phyloP scores from a whole-genome alignment of 1,140 invertebrate genomes.

The Metaphire vulgaris region DNA sequence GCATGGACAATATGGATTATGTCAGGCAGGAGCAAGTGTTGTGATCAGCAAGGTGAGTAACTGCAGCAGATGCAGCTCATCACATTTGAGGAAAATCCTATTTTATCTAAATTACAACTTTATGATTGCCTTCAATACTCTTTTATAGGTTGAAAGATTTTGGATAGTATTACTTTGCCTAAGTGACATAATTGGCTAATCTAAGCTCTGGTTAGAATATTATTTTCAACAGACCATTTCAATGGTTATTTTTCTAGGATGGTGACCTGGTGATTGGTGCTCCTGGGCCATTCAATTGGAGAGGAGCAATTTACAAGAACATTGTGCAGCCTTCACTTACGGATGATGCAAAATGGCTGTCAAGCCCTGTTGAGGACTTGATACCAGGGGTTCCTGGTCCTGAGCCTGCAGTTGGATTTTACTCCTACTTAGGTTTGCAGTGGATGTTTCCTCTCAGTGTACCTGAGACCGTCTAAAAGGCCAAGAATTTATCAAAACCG shows the following conservation, averaged over 20 bases:
- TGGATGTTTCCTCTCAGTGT: too few species aligned
- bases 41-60: slow-evolving; percentile 39
- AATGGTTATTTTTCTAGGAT: slow-evolving; percentile 53
- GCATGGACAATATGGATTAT: slow-evolving; percentile 80
- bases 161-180: background rate
- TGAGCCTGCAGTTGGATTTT: slow-evolving; percentile 52
- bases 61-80: background rate
- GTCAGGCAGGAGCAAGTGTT: slow-evolving; percentile 84
- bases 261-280: slow-evolving; percentile 74
- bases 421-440: slow-evolving; percentile 73
- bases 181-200: background rate
- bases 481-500: too few species aligned
- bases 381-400: slow-evolving; percentile 2
- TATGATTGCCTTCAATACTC: background rate
- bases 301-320: slow-evolving; percentile 75
- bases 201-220: background rate
- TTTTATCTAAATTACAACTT: background rate
- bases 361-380: slow-evolving; percentile 16
- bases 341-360: slow-evolving; percentile 71
- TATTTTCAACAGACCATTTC: background rate
- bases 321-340: slow-evolving; percentile 61
- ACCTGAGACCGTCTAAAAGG: too few species aligned
- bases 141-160: background rate
- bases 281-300: slow-evolving; percentile 79
- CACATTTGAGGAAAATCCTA: background rate